These are phyloP conservation scores for Pseudorectes ferrugineus DNA, from an alignment of 2,113 vertebrate species.

Conservation along the genomic window DNA sequence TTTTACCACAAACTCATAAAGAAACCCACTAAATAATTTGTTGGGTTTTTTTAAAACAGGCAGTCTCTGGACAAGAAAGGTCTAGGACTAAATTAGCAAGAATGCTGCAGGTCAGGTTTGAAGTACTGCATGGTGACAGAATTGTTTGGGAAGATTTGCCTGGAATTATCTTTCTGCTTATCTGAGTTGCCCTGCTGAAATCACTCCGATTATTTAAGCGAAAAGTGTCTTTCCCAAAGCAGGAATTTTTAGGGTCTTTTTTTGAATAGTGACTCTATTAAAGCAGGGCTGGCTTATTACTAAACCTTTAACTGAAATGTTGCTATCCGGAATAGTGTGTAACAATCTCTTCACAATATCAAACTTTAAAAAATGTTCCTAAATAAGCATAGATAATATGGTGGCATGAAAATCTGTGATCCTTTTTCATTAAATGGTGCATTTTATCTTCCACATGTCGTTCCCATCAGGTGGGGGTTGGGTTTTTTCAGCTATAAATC, in stretches of 20 bases:
- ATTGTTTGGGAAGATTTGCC: background rate
- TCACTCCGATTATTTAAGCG: background rate
- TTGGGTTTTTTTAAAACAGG: background rate
- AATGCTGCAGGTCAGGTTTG: background rate
- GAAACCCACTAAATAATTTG: constrained; percentile 3
- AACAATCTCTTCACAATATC: background rate
- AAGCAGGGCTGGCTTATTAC: background rate
- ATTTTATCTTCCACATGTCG: background rate
- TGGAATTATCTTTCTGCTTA: background rate
- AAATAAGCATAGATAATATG: background rate
- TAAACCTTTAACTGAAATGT: background rate
- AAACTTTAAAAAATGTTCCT: background rate
- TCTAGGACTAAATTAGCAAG: background rate
- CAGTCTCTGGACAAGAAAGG: background rate
- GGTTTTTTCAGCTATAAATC: background rate
- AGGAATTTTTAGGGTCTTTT: background rate
- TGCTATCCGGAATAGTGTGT: background rate
- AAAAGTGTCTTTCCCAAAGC: background rate
- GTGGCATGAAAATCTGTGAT: background rate
- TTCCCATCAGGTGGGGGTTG: background rate
- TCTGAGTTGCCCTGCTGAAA: background rate
- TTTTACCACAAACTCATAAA: background rate
- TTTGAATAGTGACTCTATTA: background rate
- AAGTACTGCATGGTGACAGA: background rate
- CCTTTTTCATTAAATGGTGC: background rate